These are phyloP conservation scores for Augiades crinisus DNA, from an alignment of 2,888 invertebrate species.

Conservation along the genomic window DNA sequence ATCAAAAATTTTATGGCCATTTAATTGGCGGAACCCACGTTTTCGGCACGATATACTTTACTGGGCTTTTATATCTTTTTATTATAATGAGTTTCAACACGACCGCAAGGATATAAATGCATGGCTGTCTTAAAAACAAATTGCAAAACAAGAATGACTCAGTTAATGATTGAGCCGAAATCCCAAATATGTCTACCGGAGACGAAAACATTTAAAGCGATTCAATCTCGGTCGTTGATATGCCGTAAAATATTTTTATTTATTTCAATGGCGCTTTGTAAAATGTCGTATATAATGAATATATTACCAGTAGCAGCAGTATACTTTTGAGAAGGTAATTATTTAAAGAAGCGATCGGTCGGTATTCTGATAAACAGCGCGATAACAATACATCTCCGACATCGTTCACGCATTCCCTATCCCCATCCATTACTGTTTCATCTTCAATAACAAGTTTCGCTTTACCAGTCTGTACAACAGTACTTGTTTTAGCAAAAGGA, in stretches of 20 bases:
- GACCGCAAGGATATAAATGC: constrained; percentile 8
- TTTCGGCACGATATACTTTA: constrained; percentile 25
- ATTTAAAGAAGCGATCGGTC: constrained; percentile 75
- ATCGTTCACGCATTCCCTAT: constrained; percentile 79
- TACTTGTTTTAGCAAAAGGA: constrained; percentile 39
- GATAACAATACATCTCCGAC: constrained; percentile 79
- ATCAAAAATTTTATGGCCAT: constrained; percentile 22
- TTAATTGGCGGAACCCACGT: constrained; percentile 27
- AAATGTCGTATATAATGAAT: constrained; percentile 77
- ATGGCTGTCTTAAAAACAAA: constrained; percentile 44
- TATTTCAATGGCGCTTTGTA: constrained; percentile 72
- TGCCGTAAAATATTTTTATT: constrained; percentile 70
- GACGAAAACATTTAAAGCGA: constrained; percentile 45
- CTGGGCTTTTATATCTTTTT: constrained; percentile 18
- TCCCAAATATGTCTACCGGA: constrained; percentile 55
- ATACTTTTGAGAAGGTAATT: constrained; percentile 76
- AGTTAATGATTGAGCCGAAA: constrained; percentile 47
- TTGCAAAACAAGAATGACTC: constrained; percentile 50
- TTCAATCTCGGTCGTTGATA: constrained; percentile 50
- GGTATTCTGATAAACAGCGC: constrained; percentile 75
- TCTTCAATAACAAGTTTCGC: constrained; percentile 77
- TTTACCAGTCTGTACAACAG: constrained; percentile 49
- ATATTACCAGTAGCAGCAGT: constrained; percentile 77
- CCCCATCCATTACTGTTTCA: constrained; percentile 80
- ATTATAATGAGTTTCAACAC: constrained; percentile 9